Evolutionary conservation across 2,888 invertebrate genomes (phyloP), one percentile per base, ranked within the genome.

Genomic region (Cephus sareptanus): DNA sequence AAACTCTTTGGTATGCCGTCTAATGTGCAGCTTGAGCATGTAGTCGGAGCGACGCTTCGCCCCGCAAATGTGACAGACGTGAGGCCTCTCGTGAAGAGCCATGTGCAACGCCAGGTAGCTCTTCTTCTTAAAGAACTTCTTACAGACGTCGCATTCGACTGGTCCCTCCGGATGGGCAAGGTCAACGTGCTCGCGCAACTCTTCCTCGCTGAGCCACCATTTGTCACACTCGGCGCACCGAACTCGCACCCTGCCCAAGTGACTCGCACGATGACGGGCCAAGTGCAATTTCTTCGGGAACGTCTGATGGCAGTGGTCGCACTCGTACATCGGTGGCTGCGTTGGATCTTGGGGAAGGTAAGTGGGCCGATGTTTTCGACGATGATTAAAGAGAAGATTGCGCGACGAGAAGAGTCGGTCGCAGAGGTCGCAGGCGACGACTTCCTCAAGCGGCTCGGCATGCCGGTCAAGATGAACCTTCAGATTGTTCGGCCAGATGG

Each of bases 81-180:
- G 77, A 4, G 71, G 78, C 34, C 77, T 77, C 1, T 76, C 78
- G 69, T 80, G 82, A 1, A 78, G 30, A 30, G 74, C 75, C 23
- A 87, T 15, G 87, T 89, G 80, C 85, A 87, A 92, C 40, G 92
- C 92, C 76, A 93, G 86, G 11, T 92, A 82, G 0, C 92, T 92
- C 0, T 93, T 93, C 0, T 92, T 83, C 70, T 93, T 93, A 82
- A 93, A 94, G 11, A 93, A 91, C 79, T 93, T 92, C 4, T 93
- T 93, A 71, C 94, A 94, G 75, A 93, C 82, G 76, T 93, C 93
- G 80, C 94, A 94, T 76, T 93, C 92, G 71, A 93, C 93, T 3
- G 92, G 91, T 9, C 92, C 92, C 37, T 88, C 87, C 0, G 91
- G 89, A 79, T 93, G 92, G 33, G 87, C 89, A 40, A 92, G 91